Conservation (phyloP, 2,888 invertebrate species). For the Ennomos fuscantarius region DNA sequence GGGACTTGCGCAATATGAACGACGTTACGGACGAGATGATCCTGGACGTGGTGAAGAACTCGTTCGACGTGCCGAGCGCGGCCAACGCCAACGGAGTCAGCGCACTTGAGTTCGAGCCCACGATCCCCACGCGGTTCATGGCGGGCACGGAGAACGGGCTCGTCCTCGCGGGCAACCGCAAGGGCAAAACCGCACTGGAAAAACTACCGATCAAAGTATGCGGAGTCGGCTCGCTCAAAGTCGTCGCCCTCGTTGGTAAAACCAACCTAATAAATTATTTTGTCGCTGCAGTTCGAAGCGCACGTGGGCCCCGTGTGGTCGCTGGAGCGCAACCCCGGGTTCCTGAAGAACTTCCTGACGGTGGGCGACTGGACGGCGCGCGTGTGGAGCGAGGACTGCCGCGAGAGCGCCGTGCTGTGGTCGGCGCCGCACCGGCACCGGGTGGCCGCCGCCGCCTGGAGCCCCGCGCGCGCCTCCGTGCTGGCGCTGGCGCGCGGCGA, state of each 20-base stretch:
- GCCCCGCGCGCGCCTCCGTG: conserved; percentile 88
- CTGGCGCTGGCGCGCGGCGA: conserved; percentile 92
- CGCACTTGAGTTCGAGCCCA: conserved; percentile 88
- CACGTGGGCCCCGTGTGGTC: conserved; percentile 94
- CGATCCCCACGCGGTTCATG: conserved; percentile 90
- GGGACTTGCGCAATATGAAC: conserved; percentile 89
- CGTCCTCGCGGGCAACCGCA: conserved; percentile 88
- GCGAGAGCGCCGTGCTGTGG: conserved; percentile 91
- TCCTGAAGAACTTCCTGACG: conserved; percentile 96
- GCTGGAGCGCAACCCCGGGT: conserved; percentile 95
- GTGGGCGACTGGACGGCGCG: conserved; percentile 97
- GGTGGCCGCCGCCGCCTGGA: conserved; percentile 76
- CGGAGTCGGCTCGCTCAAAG: too few relatives aligned
- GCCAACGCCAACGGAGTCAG: conserved; percentile 85
- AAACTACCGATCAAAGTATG: conserved; percentile 85
- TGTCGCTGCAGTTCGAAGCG: conserved; percentile 77
- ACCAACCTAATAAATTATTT: too few relatives aligned
- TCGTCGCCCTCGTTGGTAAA: too few relatives aligned
- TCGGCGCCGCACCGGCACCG: too few relatives aligned
- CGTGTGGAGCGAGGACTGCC: conserved; percentile 97
- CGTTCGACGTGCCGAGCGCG: conserved; percentile 80
- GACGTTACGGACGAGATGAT: conserved; percentile 87
- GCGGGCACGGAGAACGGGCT: conserved; percentile 88
- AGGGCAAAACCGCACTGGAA: conserved; percentile 88
- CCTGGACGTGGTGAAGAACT: conserved; percentile 86